Evolutionary conservation across 2,113 vertebrate genomes (phyloP).

Genomic region (Sapayoa aenigma): DNA sequence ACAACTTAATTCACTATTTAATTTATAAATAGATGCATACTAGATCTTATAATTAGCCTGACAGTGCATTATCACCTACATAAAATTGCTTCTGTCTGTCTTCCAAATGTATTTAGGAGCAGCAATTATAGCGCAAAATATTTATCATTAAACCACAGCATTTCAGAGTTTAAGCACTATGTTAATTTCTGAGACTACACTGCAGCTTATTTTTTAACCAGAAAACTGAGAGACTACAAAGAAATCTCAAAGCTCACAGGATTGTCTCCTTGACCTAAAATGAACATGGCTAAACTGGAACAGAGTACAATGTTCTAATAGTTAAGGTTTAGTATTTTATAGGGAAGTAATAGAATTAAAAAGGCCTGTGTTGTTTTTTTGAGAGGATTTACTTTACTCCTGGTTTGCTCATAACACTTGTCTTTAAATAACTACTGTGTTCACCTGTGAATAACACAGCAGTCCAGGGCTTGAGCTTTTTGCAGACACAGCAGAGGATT

Average conservation of each 20-base stretch:
- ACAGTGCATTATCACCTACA: not conserved
- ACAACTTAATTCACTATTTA: not conserved
- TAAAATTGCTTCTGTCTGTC: not conserved
- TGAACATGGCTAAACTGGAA: not conserved
- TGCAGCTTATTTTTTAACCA: not conserved
- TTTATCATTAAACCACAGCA: not conserved
- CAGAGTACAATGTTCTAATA: not conserved
- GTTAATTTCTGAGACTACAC: not conserved
- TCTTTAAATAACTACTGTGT: not conserved
- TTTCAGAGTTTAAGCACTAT: not conserved
- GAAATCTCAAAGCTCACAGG: not conserved
- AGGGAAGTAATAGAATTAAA: not conserved
- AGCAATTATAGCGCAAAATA: not conserved
- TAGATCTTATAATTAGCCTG: not conserved
- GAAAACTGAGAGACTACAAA: not conserved
- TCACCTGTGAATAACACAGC: not conserved
- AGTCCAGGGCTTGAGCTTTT: not conserved
- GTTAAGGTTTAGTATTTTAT: not conserved
- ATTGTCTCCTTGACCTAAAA: constrained; percentile 5
- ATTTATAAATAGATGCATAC: not conserved
- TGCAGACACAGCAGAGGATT: not conserved
- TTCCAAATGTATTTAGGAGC: not conserved
- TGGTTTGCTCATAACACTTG: not conserved
- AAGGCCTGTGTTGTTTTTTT: not conserved
- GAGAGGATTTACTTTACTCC: not conserved